phyloP scores from a whole-genome alignment of 2,113 vertebrate species.

The Alces alces region DNA sequence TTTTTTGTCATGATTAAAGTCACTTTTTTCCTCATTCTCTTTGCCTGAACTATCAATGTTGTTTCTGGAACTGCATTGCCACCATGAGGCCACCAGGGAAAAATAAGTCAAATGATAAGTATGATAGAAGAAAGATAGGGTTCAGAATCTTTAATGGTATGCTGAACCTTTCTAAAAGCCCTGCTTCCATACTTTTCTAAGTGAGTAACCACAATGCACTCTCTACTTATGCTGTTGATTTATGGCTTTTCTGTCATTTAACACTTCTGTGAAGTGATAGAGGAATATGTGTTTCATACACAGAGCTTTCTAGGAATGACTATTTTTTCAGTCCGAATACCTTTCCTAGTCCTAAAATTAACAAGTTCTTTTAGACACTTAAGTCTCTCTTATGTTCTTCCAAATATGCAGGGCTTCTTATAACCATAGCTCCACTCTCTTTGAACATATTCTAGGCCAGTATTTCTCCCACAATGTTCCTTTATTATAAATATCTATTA shows the following conservation, averaged over 20 bases:
- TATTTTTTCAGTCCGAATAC: background rate
- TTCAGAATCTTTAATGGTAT: background rate
- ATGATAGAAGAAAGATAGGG: background rate
- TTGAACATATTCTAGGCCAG: background rate
- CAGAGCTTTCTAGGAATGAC: background rate
- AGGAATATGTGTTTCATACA: background rate
- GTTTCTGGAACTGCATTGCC: constrained; percentile 34
- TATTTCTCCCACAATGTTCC: background rate
- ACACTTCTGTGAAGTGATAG: background rate
- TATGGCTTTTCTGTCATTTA: background rate
- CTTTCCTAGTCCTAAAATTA: background rate
- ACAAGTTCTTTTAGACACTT: background rate
- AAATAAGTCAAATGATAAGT: background rate
- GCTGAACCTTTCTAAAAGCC: background rate
- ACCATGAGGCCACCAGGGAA: constrained; percentile 19
- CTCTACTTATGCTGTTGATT: background rate
- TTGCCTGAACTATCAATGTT: background rate
- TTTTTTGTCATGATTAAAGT: background rate
- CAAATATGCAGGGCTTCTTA: accelerated
- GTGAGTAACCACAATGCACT: background rate
- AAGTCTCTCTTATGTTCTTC: background rate
- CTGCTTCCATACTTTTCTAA: background rate
- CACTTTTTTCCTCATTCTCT: background rate
- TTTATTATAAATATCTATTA: background rate
- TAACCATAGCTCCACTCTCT: accelerated